Conservation (phyloP, 2,113 vertebrate genomes). For the Pseudopodoces humilis region DNA sequence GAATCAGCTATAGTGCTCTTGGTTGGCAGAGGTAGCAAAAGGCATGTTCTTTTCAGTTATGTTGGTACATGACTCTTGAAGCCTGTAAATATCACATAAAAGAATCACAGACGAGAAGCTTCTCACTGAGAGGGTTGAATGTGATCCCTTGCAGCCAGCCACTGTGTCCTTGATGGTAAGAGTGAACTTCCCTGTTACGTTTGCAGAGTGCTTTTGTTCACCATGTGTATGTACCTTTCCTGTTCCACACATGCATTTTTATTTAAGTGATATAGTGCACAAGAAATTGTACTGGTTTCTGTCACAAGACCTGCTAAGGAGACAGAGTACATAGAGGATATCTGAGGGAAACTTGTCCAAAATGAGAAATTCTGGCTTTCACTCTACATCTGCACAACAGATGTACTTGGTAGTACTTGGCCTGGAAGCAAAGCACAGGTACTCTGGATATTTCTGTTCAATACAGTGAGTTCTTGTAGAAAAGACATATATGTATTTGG, state of each 20-base stretch:
- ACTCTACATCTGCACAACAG: not conserved
- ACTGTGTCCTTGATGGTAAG: not conserved
- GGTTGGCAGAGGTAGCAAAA: not conserved
- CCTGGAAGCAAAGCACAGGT: not conserved
- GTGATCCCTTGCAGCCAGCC: not conserved
- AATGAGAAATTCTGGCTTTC: not conserved
- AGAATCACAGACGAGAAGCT: not conserved
- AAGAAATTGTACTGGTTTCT: not conserved
- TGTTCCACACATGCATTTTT: not conserved
- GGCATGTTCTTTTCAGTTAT: not conserved
- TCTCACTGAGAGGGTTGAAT: not conserved
- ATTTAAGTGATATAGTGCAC: not conserved
- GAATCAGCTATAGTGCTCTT: not conserved
- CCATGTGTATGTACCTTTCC: fast-evolving
- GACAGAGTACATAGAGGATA: not conserved
- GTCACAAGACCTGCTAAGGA: not conserved
- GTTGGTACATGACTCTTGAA: not conserved
- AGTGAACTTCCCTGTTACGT: not conserved
- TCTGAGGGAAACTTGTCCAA: not conserved
- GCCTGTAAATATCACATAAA: not conserved
- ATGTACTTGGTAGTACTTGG: not conserved
- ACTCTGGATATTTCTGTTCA: not conserved
- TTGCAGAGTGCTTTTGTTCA: not conserved
- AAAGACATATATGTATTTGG: not conserved
- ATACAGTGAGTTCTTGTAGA: not conserved